These are phyloP conservation scores for Bufo bufo DNA, from an alignment of 2,113 vertebrate species.

Conservation along the genomic window DNA sequence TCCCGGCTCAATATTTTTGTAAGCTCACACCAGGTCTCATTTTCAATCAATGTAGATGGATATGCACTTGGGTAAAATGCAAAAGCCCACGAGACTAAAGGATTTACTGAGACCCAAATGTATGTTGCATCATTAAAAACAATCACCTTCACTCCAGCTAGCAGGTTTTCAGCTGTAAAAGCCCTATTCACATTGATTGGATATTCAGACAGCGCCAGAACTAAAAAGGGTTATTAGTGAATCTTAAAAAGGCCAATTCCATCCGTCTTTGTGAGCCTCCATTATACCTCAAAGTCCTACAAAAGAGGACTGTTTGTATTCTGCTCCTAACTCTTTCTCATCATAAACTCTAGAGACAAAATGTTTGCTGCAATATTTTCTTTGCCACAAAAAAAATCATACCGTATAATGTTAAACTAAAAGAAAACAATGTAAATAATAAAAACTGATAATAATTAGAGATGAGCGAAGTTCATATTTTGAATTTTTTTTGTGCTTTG, in stretches of 20 bases:
- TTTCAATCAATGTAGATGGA: constrained; percentile 45
- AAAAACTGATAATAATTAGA: too few species aligned
- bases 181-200: constrained; percentile 42
- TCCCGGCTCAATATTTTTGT: constrained; percentile 27
- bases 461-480: too few species aligned
- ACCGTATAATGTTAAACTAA: not conserved
- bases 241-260: constrained; percentile 33
- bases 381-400: not conserved
- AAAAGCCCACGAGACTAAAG: not conserved
- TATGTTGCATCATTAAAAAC: constrained; percentile 30
- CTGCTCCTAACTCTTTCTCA: not conserved
- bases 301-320: not conserved
- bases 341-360: not conserved
- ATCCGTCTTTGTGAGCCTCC: not conserved
- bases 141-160: constrained; percentile 19
- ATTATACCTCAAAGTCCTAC: not conserved
- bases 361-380: not conserved
- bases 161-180: constrained; percentile 21
- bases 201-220: constrained; percentile 25
- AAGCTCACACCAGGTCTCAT: not conserved
- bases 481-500: too few species aligned
- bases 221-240: constrained; percentile 44
- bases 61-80: constrained; percentile 25
- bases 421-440: not conserved
- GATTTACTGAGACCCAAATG: constrained; percentile 42